phyloP scores from a whole-genome alignment of 64 coral and sea anemone genomes.

The Actinia equina region DNA sequence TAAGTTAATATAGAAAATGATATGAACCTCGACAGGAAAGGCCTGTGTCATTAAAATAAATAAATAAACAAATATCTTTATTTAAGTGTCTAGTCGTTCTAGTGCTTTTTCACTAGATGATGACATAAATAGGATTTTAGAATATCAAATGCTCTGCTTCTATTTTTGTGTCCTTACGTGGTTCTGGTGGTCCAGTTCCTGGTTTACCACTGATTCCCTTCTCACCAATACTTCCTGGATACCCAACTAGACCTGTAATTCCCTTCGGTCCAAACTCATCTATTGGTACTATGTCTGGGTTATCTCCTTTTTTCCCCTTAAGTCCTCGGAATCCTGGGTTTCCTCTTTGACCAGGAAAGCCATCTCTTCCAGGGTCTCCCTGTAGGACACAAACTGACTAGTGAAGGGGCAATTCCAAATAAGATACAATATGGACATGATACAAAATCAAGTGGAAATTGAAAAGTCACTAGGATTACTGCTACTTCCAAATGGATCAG shows the following conservation, averaged over 20 bases:
- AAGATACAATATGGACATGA: too few species aligned
- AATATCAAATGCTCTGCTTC: too few species aligned
- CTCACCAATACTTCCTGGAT: background rate
- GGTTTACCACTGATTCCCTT: conserved; percentile 33
- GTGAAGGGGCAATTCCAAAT: background rate
- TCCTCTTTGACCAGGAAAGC: background rate
- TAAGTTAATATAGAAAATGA: too few species aligned
- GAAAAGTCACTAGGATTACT: too few species aligned
- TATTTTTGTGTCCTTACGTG: background rate
- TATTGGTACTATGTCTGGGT: background rate
- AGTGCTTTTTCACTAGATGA: too few species aligned
- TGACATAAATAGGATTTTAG: background rate
- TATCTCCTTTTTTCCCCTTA: conserved; percentile 6
- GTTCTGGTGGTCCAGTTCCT: background rate
- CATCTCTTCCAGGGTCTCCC: conserved; percentile 23
- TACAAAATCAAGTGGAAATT: too few species aligned
- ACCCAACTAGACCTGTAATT: conserved; percentile 17
- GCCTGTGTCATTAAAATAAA: too few species aligned
- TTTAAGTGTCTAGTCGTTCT: too few species aligned
- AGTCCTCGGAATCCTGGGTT: background rate
- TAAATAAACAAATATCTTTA: too few species aligned
- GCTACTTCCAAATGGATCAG: too few species aligned
- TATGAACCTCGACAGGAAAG: too few species aligned
- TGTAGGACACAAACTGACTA: background rate
- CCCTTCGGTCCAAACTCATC: conserved; percentile 36